Conservation (phyloP, 2,888 invertebrate species). For the Chaitophorus viminalis region DNA sequence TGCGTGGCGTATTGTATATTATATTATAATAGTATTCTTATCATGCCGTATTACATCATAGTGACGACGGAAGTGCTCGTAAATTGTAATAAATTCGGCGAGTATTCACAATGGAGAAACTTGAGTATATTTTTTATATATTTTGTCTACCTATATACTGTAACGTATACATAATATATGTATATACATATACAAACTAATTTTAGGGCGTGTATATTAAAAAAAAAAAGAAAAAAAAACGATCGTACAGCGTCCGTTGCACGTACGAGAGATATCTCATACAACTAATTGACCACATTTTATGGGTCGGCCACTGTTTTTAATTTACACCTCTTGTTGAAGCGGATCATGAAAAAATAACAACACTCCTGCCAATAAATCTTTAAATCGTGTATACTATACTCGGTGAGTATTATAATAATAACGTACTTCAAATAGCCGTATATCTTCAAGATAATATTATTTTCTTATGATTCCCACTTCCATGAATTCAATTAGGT, state of each 20-base stretch:
- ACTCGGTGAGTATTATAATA: not conserved
- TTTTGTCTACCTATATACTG: not conserved
- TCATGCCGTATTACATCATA: not conserved
- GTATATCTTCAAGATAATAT: not conserved
- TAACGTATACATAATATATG: not conserved
- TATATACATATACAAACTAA: not conserved
- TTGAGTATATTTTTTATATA: constrained; percentile 8
- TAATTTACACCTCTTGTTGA: constrained; percentile 48
- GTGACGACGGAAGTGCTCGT: constrained; percentile 8
- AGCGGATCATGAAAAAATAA: constrained; percentile 24
- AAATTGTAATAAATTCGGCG: constrained; percentile 45
- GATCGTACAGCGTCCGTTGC: constrained; percentile 38
- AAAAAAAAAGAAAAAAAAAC: constrained; percentile 33
- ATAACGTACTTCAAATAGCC: constrained; percentile 1
- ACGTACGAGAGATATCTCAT: constrained; percentile 14
- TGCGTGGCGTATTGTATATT: not conserved
- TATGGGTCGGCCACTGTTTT: constrained; percentile 47
- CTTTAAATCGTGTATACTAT: not conserved
- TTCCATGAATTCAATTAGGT: not conserved
- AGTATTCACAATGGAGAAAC: constrained; percentile 3
- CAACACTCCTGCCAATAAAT: constrained; percentile 10
- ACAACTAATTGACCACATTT: constrained; percentile 53
- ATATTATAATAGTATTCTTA: too few relatives aligned
- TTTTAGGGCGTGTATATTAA: constrained; percentile 40
- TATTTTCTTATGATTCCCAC: constrained; percentile 8